Conservation (phyloP, 2,888 invertebrate genomes). For the Caenorhabditis sp. region DNA sequence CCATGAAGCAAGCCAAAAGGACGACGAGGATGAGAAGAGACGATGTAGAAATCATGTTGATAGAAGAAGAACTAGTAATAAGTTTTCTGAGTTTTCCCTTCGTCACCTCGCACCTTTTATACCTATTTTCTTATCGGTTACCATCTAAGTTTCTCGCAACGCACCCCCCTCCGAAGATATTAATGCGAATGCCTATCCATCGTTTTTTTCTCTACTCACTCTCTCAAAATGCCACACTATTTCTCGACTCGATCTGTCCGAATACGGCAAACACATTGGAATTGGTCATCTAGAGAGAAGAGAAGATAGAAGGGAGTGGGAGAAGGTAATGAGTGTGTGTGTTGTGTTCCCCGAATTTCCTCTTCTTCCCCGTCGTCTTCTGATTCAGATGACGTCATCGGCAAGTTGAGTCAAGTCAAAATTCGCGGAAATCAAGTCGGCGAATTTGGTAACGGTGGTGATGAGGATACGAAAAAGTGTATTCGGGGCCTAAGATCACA, state of each 20-base stretch:
- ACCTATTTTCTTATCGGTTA: constrained; percentile 25
- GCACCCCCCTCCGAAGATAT: constrained; percentile 37
- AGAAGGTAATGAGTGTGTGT: constrained; percentile 26
- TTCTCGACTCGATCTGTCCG: constrained; percentile 2
- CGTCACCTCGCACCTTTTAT: constrained; percentile 28
- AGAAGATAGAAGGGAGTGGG: background rate
- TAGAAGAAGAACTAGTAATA: constrained; percentile 10
- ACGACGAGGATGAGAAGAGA: constrained; percentile 48
- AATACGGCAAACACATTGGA: constrained; percentile 47
- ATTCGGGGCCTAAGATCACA: constrained; percentile 18
- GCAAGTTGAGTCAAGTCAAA: background rate
- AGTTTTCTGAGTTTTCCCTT: constrained; percentile 46
- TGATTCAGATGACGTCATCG: background rate
- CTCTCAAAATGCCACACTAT: background rate
- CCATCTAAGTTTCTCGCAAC: constrained; percentile 13
- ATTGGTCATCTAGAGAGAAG: constrained; percentile 46
- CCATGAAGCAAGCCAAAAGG: constrained; percentile 53
- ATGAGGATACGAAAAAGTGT: constrained; percentile 3
- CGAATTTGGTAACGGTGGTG: constrained; percentile 48
- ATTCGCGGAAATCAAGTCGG: constrained; percentile 31
- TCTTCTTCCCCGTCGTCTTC: background rate
- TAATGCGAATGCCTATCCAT: constrained; percentile 17
- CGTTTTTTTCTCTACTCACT: constrained; percentile 12
- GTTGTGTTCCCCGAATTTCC: constrained; percentile 49
- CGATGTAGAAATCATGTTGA: constrained; percentile 45